Conservation (phyloP, 2,797 vertebrate species). For the Danio tinwini region DNA sequence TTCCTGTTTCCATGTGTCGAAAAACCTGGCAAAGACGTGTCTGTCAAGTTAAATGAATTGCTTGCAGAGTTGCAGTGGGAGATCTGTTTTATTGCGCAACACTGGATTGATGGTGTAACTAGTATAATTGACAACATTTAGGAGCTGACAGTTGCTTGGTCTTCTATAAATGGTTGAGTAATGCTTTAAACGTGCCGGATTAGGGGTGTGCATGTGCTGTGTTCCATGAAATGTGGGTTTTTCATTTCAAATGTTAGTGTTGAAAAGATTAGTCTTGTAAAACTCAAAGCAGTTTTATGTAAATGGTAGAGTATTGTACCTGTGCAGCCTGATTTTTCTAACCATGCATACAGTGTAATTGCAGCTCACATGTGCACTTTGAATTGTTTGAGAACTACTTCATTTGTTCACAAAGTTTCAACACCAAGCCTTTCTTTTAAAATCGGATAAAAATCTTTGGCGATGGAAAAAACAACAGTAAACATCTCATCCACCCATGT, state of each 20-base stretch:
- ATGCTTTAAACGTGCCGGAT: neutral
- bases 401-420: too few species aligned
- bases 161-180: neutral
- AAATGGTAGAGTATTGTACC: too few species aligned
- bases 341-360: too few species aligned
- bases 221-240: neutral
- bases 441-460: too few species aligned
- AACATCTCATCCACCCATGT: too few species aligned
- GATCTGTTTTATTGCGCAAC: conserved; percentile 18
- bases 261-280: neutral
- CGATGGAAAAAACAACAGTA: too few species aligned
- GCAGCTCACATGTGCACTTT: too few species aligned
- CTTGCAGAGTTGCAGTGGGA: neutral
- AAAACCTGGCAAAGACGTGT: neutral
- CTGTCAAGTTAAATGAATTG: neutral
- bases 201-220: neutral
- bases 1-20: conserved; percentile 6
- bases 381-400: too few species aligned
- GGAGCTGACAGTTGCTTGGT: conserved; percentile 13
- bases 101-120: conserved; percentile 6
- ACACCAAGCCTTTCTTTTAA: too few species aligned
- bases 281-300: too few species aligned
- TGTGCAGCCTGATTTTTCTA: too few species aligned
- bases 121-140: conserved; percentile 18
- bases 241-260: neutral